Percentiles rank a stretch among this genome's conserved stretches.
Conservation (phyloP, 2,113 vertebrate species). For the Zosterops lateralis region DNA sequence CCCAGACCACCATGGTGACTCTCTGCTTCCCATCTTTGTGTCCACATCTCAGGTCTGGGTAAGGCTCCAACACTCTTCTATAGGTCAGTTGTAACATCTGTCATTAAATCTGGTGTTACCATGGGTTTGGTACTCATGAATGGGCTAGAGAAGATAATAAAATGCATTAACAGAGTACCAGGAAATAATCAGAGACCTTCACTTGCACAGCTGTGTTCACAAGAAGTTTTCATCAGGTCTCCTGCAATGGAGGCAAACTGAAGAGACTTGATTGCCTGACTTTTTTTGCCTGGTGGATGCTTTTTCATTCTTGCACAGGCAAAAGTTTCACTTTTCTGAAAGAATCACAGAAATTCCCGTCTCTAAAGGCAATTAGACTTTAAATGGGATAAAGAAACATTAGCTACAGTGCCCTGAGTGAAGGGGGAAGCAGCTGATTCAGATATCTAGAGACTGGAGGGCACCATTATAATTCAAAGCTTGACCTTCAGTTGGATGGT, state of each 20-base stretch:
- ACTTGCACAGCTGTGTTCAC: neutral
- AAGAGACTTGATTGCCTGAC: neutral
- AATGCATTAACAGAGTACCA: neutral
- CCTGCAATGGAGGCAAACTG: neutral
- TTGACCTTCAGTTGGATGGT: slow-evolving; percentile 5
- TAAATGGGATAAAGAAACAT: slow-evolving; percentile 5
- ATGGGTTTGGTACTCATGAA: neutral
- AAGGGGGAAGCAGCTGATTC: slow-evolving; percentile 16
- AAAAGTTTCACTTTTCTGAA: neutral
- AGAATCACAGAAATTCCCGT: neutral
- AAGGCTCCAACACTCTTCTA: neutral
- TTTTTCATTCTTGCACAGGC: neutral
- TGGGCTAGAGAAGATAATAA: neutral
- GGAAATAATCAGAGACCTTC: neutral
- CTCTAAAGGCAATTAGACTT: neutral
- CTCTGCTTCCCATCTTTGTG: neutral
- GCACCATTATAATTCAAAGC: slow-evolving; percentile 39
- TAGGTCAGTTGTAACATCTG: neutral
- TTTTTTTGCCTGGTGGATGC: neutral
- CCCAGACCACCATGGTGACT: neutral
- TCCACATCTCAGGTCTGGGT: neutral
- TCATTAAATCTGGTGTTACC: neutral
- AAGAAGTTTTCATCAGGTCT: neutral
- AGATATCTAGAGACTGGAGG: neutral
- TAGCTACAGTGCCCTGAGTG: neutral